phyloP scores from a whole-genome alignment of 1,140 invertebrate genomes.

The Anoplolepis gracilipes region DNA sequence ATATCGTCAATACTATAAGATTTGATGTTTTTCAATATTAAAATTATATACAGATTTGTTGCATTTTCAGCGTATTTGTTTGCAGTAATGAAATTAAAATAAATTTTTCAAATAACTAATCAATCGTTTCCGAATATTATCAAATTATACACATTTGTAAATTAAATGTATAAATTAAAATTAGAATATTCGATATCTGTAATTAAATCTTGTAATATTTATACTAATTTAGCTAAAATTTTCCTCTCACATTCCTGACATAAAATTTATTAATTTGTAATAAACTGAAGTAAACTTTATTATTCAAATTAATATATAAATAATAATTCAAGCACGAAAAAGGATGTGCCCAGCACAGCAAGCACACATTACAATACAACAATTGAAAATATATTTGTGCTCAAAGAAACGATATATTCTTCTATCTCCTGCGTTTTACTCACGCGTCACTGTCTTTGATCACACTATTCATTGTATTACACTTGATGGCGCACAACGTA shows the following conservation, averaged over 20 bases:
- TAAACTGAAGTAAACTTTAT: not conserved
- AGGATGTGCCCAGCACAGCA: not conserved
- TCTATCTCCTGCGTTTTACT: not conserved
- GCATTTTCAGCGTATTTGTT: slow-evolving; percentile 22
- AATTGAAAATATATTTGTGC: not conserved
- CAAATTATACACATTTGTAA: slow-evolving; percentile 13
- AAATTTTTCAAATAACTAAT: not conserved
- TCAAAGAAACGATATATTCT: not conserved
- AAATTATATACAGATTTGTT: slow-evolving; percentile 45
- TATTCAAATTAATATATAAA: not conserved
- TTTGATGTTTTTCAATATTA: slow-evolving; percentile 40
- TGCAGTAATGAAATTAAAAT: slow-evolving; percentile 3
- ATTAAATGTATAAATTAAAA: slow-evolving; percentile 20
- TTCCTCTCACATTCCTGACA: not conserved
- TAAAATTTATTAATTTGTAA: slow-evolving; percentile 8
- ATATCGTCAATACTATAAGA: slow-evolving; percentile 24
- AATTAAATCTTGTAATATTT: not conserved
- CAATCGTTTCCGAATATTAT: not conserved
- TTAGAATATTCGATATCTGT: not conserved
- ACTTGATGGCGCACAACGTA: slow-evolving; percentile 36
- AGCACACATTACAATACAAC: not conserved
- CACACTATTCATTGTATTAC: not conserved
- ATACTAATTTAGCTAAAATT: not conserved
- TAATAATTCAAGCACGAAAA: not conserved
- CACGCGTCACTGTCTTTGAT: not conserved